Evolutionary conservation across 2,888 invertebrate genomes (phyloP).

Genomic region (Cecidostiba fungosa): DNA sequence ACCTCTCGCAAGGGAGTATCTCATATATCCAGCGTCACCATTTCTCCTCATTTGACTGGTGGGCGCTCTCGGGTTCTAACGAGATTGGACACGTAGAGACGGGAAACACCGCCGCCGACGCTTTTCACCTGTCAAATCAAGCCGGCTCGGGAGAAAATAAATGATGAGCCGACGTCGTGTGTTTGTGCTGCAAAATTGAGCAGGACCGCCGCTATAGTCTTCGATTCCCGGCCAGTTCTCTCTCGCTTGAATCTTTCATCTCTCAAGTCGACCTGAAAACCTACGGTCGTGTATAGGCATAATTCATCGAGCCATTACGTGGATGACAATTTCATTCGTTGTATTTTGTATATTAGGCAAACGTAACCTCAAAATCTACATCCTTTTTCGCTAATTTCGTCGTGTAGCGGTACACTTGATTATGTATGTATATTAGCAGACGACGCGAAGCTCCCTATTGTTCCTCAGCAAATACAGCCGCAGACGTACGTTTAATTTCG

Average conservation of each 20-base stretch:
- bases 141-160: conserved; percentile 34
- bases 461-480: background rate
- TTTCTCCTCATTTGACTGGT: conserved; percentile 24
- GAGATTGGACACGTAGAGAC: conserved; percentile 15
- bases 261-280: background rate
- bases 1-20: background rate
- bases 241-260: background rate
- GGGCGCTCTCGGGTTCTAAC: background rate
- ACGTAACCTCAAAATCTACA: too few species aligned
- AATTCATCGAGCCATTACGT: background rate
- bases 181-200: conserved; percentile 12
- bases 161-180: background rate
- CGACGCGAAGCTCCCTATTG: background rate
- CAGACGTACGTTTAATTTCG: conserved; percentile 1
- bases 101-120: background rate
- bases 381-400: too few species aligned
- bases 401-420: too few species aligned
- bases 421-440: background rate
- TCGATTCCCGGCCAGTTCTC: background rate
- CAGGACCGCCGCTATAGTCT: background rate
- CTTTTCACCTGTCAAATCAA: conserved; percentile 43
- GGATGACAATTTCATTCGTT: background rate
- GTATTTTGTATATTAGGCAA: too few species aligned
- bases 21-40: background rate
- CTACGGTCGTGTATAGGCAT: background rate